Conservation (phyloP, 2,797 vertebrate species). For the Thunnus albacares region DNA sequence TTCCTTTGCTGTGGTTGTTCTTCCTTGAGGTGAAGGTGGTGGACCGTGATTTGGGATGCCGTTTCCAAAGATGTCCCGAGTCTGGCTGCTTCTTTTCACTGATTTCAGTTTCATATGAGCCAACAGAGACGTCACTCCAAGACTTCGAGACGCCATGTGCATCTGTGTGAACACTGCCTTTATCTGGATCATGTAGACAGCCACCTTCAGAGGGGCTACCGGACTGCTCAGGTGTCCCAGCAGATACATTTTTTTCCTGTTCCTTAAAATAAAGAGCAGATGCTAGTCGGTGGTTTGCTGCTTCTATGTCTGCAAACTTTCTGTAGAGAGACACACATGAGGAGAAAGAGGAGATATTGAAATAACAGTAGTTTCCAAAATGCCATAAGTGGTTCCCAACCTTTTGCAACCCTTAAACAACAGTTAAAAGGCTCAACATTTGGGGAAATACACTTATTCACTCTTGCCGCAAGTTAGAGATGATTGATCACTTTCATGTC, state of each 20-base stretch:
- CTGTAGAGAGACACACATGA: conserved; percentile 71
- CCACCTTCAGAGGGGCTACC: conserved; percentile 27
- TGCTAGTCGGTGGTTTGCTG: conserved; percentile 85
- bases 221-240: conserved; percentile 40
- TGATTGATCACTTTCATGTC: no score
- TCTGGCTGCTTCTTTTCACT: conserved; percentile 54
- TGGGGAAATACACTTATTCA: background rate
- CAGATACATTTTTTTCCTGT: conserved; percentile 41
- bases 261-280: conserved; percentile 80
- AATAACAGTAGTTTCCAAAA: background rate
- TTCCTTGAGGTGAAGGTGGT: conserved; percentile 6
- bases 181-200: conserved; percentile 30
- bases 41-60: conserved; percentile 34
- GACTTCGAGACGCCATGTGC: background rate
- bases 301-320: conserved; percentile 90
- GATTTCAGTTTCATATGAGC: conserved; percentile 43
- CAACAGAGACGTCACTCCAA: background rate
- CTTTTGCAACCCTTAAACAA: background rate
- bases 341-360: background rate
- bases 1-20: conserved; percentile 42
- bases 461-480: no score
- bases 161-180: conserved; percentile 4
- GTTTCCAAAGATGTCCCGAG: conserved; percentile 47
- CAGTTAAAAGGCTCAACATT: background rate
- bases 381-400: background rate